phyloP scores from a whole-genome alignment of 2,113 vertebrate species.

The Felis chaus region DNA sequence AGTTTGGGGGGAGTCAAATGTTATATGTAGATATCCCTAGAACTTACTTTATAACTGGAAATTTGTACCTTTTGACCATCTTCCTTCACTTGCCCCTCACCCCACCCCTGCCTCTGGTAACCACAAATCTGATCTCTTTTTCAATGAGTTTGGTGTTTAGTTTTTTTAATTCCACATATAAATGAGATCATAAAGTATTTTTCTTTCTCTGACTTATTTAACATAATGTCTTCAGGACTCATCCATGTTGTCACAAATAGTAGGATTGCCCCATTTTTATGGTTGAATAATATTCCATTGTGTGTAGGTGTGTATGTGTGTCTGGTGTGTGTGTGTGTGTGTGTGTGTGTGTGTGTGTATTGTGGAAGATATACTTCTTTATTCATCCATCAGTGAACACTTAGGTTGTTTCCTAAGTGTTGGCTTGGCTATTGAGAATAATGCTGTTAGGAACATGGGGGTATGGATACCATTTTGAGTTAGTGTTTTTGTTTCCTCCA shows the following conservation, averaged over 20 bases:
- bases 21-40: background rate
- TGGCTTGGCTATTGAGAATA: background rate
- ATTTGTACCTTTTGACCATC: background rate
- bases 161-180: background rate
- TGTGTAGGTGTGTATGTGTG: background rate
- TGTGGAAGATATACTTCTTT: background rate
- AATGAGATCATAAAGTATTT: background rate
- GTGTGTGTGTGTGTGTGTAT: background rate
- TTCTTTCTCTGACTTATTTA: background rate
- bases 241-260: background rate
- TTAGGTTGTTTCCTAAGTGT: background rate
- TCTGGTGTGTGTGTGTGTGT: background rate
- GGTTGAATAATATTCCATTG: background rate
- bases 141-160: background rate
- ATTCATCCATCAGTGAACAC: background rate
- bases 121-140: background rate
- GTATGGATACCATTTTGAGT: background rate
- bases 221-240: background rate
- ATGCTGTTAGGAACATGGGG: background rate
- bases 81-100: background rate
- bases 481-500: background rate
- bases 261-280: background rate
- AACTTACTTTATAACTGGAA: background rate
- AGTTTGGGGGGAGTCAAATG: background rate
- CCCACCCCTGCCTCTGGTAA: background rate